These are phyloP conservation scores for Mercenaria mercenaria DNA, from an alignment of 1,140 invertebrate species.

Conservation along the genomic window DNA sequence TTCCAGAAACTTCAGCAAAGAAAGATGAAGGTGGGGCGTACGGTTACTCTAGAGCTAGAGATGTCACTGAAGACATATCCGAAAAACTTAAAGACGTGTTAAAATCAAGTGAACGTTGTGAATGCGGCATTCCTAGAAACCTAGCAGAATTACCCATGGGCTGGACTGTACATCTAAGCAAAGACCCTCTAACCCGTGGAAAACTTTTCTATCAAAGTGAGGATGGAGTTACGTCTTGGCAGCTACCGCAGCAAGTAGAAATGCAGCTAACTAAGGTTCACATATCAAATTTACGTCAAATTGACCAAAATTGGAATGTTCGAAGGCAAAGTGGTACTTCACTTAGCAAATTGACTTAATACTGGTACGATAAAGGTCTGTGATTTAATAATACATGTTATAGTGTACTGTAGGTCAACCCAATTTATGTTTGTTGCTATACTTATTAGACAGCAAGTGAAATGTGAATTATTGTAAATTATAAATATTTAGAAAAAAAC, in stretches of 20 bases:
- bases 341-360: too few species aligned
- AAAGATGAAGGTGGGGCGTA: slow-evolving; percentile 6
- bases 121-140: slow-evolving; percentile 56
- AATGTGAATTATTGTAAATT: too few species aligned
- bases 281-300: slow-evolving; percentile 44
- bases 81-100: slow-evolving; percentile 44
- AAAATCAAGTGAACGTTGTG: slow-evolving; percentile 58
- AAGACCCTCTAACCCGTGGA: slow-evolving; percentile 21
- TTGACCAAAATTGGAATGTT: slow-evolving; percentile 41
- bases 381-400: too few species aligned
- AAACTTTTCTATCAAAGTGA: slow-evolving; percentile 58
- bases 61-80: slow-evolving; percentile 54
- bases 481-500: too few species aligned
- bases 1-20: background rate
- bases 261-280: slow-evolving; percentile 62
- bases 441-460: too few species aligned
- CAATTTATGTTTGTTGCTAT: too few species aligned
- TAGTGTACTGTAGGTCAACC: too few species aligned
- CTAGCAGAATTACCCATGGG: slow-evolving; percentile 57
- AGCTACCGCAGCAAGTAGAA: slow-evolving; percentile 43
- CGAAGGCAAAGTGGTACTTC: background rate
- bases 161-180: slow-evolving; percentile 63
- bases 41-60: slow-evolving; percentile 51
- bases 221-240: slow-evolving; percentile 54
- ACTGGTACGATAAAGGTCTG: too few species aligned